phyloP scores from a whole-genome alignment of 2,888 invertebrate species.

The Physocephala rufipes region DNA sequence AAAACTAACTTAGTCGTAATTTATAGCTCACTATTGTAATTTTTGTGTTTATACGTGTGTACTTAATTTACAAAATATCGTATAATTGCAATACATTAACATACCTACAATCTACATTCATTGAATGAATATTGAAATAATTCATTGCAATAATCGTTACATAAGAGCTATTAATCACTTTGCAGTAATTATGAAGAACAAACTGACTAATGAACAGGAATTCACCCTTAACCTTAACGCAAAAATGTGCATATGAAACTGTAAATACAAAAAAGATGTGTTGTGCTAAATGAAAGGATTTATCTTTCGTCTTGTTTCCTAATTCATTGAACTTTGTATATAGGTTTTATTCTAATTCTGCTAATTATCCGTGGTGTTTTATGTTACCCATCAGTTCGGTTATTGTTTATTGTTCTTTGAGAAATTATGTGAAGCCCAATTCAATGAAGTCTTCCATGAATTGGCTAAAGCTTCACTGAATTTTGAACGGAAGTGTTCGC shows the following conservation, averaged over 20 bases:
- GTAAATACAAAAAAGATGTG: constrained; percentile 32
- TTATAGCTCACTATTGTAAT: constrained; percentile 30
- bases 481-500: constrained; percentile 87
- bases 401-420: constrained; percentile 86
- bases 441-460: constrained; percentile 92
- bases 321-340: constrained; percentile 21
- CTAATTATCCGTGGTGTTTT: constrained; percentile 16
- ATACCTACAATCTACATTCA: constrained; percentile 19
- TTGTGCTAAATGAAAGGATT: constrained; percentile 37
- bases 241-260: constrained; percentile 26
- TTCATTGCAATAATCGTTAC: constrained; percentile 25
- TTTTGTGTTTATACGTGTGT: constrained; percentile 27
- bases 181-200: constrained; percentile 36
- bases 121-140: constrained; percentile 16
- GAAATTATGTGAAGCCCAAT: constrained; percentile 92
- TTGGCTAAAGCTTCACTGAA: constrained; percentile 91
- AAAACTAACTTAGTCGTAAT: constrained; percentile 30
- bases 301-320: constrained; percentile 36
- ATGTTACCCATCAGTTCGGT: not conserved
- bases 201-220: constrained; percentile 37
- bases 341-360: constrained; percentile 19
- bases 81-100: constrained; percentile 22
- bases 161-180: constrained; percentile 25
- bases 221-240: constrained; percentile 34
- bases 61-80: constrained; percentile 37